These are phyloP conservation scores for Silurus glanis DNA, from an alignment of 2,113 vertebrate species.

Conservation along the genomic window DNA sequence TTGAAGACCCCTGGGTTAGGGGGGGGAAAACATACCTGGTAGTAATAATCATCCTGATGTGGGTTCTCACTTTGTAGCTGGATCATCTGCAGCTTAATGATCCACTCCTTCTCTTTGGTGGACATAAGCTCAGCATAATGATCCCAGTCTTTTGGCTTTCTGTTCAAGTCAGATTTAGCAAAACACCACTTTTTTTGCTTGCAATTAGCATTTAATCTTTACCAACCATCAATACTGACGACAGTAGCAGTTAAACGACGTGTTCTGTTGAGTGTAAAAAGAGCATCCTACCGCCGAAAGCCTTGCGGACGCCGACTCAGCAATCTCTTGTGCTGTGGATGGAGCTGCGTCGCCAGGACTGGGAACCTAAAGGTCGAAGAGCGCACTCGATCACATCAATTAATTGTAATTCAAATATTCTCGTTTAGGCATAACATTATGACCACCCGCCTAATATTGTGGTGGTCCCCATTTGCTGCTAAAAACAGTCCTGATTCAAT, in stretches of 20 bases:
- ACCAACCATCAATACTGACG: too few relatives aligned
- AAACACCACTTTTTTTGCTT: too few relatives aligned
- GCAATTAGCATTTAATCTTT: neutral
- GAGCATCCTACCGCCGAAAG: constrained; percentile 68
- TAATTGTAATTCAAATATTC: neutral
- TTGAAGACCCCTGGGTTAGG: too few relatives aligned
- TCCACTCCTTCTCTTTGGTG: constrained; percentile 90
- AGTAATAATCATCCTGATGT: constrained; percentile 89
- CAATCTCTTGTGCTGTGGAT: constrained; percentile 86
- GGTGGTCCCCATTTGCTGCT: too few relatives aligned
- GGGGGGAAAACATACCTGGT: constrained; percentile 76
- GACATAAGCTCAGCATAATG: constrained; percentile 84
- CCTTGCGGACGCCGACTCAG: constrained; percentile 75
- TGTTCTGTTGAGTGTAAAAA: neutral
- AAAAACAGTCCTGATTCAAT: too few relatives aligned
- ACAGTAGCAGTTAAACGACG: too few relatives aligned
- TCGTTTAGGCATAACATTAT: neutral
- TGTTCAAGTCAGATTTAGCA: constrained; percentile 40
- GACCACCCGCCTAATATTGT: too few relatives aligned
- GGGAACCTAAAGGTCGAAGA: constrained; percentile 57
- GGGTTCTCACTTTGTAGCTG: constrained; percentile 92
- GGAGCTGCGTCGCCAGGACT: constrained; percentile 83
- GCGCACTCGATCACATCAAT: neutral
- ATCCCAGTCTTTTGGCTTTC: constrained; percentile 78
- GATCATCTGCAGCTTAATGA: constrained; percentile 89